These are phyloP conservation scores for Picathartes gymnocephalus DNA, from an alignment of 2,113 vertebrate species.

Conservation along the genomic window DNA sequence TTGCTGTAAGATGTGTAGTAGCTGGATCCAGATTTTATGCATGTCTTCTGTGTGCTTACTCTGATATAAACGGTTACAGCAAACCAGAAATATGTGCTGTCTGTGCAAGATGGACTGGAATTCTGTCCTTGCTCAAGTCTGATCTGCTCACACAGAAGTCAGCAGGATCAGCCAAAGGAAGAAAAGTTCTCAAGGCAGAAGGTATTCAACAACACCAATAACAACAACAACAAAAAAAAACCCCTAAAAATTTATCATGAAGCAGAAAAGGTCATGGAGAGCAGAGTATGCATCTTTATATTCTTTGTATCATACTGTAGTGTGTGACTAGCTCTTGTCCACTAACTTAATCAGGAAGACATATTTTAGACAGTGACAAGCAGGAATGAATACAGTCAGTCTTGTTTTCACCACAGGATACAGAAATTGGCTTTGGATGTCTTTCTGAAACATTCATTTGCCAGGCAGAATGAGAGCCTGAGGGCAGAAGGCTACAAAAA, in stretches of 20 bases:
- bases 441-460: constrained; percentile 23
- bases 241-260: background rate
- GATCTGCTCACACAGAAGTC: constrained; percentile 19
- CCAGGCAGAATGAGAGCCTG: constrained; percentile 23
- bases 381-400: constrained; percentile 32
- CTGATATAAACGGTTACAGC: constrained; percentile 1
- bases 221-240: background rate
- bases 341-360: constrained; percentile 62
- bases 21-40: background rate
- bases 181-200: constrained; percentile 2
- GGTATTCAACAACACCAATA: background rate
- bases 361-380: constrained; percentile 60
- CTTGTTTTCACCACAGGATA: constrained; percentile 24
- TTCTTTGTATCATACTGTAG: background rate
- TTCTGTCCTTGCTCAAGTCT: background rate
- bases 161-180: constrained; percentile 21
- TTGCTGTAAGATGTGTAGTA: background rate
- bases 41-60: background rate
- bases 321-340: constrained; percentile 28
- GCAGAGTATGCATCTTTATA: background rate
- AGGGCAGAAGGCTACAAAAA: constrained; percentile 28
- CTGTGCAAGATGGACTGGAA: background rate
- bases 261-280: constrained; percentile 24
- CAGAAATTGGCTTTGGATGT: background rate
- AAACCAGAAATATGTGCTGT: constrained; percentile 48